A percentile compares a stretch with the other conserved stretches of the same genome.
These are phyloP conservation scores for Ptychodera flava DNA, from an alignment of 35 echinoderm and acorn worm species.

Conservation along the genomic window DNA sequence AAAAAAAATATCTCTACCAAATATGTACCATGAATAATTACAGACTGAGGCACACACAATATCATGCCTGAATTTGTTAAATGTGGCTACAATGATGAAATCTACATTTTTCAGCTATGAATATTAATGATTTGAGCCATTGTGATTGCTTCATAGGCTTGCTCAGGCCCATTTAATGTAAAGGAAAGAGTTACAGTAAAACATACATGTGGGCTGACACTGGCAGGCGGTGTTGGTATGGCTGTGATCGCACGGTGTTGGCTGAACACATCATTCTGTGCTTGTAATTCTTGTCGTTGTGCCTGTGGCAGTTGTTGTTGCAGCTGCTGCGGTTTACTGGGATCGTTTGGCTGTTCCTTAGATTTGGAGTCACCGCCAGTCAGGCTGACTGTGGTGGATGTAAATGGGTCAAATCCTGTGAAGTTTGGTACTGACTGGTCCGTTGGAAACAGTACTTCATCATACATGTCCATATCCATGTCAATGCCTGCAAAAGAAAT, in stretches of 20 bases:
- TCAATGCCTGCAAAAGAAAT: not conserved
- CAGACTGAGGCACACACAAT: too few species aligned
- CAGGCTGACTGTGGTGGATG: not conserved
- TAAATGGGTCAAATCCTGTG: constrained; percentile 19
- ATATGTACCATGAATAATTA: too few species aligned
- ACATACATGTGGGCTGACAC: too few species aligned
- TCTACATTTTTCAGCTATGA: too few species aligned
- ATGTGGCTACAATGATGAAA: too few species aligned
- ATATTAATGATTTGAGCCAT: too few species aligned
- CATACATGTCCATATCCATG: not conserved
- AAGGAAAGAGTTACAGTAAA: too few species aligned
- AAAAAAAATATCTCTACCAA: too few species aligned
- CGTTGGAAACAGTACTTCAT: not conserved
- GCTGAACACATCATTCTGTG: not conserved
- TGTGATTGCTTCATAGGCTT: too few species aligned
- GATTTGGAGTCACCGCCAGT: not conserved
- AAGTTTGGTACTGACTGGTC: not conserved
- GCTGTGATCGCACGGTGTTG: not conserved
- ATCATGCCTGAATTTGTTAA: too few species aligned
- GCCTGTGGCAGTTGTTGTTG: not conserved
- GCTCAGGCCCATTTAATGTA: too few species aligned
- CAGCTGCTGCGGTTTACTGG: not conserved
- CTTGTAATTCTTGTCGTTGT: not conserved
- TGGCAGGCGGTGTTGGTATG: too few species aligned
- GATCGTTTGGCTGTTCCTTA: constrained; percentile 29